A percentile compares a stretch with the other conserved stretches of the same genome.
Evolutionary conservation across 2,797 vertebrate species (phyloP).

Genomic region (Crocidura indochinensis): DNA sequence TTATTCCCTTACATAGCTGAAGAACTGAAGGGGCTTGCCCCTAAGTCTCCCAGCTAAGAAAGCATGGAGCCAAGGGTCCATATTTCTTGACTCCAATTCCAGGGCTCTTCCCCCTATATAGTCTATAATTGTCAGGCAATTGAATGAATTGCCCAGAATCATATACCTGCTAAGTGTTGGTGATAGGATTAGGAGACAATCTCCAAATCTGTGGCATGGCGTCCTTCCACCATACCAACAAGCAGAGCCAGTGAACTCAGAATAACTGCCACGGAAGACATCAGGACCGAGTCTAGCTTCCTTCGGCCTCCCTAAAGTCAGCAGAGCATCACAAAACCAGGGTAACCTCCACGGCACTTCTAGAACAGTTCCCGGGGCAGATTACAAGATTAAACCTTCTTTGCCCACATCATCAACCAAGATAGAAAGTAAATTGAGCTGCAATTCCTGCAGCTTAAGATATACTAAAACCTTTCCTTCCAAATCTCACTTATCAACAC

Average conservation of each 20-base stretch:
- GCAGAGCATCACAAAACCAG: neutral
- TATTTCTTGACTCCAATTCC: conserved; percentile 70
- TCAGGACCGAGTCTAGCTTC: conserved; percentile 16
- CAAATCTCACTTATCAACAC: neutral
- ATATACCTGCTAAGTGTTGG: conserved; percentile 79
- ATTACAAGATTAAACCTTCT: neutral
- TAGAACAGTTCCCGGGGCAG: neutral
- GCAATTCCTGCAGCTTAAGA: conserved; percentile 16
- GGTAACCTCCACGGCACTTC: neutral
- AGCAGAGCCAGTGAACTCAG: conserved; percentile 58
- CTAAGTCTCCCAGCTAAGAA: conserved; percentile 69
- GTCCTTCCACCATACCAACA: conserved; percentile 59
- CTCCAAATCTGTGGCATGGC: conserved; percentile 39
- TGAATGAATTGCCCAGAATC: conserved; percentile 79
- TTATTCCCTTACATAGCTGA: conserved; percentile 64
- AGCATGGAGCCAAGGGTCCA: conserved; percentile 61
- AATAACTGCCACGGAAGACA: conserved; percentile 57
- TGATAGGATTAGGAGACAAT: conserved; percentile 67
- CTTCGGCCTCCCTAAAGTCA: conserved; percentile 36
- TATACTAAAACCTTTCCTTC: conserved; percentile 30
- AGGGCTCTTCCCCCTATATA: conserved; percentile 60
- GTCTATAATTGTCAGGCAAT: conserved; percentile 81
- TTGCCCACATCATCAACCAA: neutral
- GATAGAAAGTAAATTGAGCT: neutral
- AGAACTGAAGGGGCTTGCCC: conserved; percentile 44